These are phyloP conservation scores for Botia kubotai DNA, from an alignment of 2,797 vertebrate genomes.

Conservation along the genomic window DNA sequence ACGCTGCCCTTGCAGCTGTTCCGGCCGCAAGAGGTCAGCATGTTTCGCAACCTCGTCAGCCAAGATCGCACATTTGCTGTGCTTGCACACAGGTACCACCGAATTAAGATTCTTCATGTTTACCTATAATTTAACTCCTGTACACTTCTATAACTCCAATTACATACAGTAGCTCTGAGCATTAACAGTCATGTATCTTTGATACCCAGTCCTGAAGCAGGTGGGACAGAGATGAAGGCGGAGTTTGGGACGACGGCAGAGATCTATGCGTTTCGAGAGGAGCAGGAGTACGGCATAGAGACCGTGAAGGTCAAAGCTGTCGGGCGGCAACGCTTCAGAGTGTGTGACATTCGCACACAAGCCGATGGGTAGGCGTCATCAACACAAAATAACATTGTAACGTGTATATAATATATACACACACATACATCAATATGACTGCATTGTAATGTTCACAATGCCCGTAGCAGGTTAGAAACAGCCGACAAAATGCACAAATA, in stretches of 20 bases:
- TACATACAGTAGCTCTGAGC: neutral
- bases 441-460: neutral
- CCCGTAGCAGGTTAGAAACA: neutral
- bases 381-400: conserved; percentile 20
- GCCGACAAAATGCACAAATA: neutral
- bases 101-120: too few species aligned
- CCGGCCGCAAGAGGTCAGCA: conserved; percentile 95
- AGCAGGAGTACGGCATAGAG: conserved; percentile 97
- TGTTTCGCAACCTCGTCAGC: conserved; percentile 94
- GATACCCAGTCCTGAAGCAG: conserved; percentile 41
- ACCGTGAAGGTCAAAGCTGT: conserved; percentile 97
- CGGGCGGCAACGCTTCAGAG: conserved; percentile 95
- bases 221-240: conserved; percentile 67
- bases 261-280: conserved; percentile 96
- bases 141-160: too few species aligned
- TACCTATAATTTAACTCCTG: neutral
- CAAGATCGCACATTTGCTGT: conserved; percentile 96
- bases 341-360: conserved; percentile 94
- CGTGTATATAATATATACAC: neutral
- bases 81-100: conserved; percentile 90
- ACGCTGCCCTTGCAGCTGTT: conserved; percentile 95
- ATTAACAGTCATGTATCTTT: neutral
- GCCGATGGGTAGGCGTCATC: conserved; percentile 89
- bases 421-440: neutral
- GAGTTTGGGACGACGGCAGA: conserved; percentile 97